Evolutionary conservation across 64 coral and sea anemone species (phyloP).

Genomic region (Dendrophyllia cribrosa): DNA sequence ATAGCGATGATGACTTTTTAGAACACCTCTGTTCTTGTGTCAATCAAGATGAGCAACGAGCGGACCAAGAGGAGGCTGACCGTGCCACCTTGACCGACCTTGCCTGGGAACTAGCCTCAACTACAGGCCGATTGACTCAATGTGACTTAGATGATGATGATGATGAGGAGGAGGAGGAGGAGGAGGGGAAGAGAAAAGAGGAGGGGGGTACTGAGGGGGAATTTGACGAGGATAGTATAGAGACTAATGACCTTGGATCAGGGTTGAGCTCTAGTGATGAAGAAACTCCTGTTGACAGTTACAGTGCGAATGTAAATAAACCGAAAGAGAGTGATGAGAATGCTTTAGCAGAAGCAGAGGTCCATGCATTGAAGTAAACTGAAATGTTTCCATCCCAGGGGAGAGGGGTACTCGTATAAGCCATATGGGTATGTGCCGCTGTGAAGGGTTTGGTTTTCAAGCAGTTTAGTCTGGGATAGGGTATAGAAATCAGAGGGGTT

Average conservation of each 20-base stretch:
- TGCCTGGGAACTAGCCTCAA: slow-evolving; percentile 95
- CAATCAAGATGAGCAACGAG: slow-evolving; percentile 1
- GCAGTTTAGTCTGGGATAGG: too few relatives aligned
- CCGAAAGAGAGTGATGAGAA: not conserved
- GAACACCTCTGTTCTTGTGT: not conserved
- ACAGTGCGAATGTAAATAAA: not conserved
- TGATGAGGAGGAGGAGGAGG: not conserved
- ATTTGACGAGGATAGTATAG: slow-evolving; percentile 85
- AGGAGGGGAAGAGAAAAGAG: not conserved
- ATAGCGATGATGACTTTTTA: slow-evolving; percentile 80
- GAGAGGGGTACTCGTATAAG: too few relatives aligned
- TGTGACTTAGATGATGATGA: slow-evolving; percentile 51
- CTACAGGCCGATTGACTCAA: slow-evolving; percentile 78
- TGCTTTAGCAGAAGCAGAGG: slow-evolving; percentile 5
- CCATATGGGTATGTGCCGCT: too few relatives aligned
- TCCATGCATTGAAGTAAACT: slow-evolving; percentile 10
- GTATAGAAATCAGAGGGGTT: too few relatives aligned
- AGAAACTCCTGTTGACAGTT: not conserved
- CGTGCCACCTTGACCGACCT: slow-evolving; percentile 85
- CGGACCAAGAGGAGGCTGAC: slow-evolving; percentile 89
- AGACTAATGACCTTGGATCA: slow-evolving; percentile 46
- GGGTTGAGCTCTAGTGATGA: slow-evolving; percentile 63
- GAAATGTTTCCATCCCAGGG: too few relatives aligned
- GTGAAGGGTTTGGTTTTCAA: too few relatives aligned
- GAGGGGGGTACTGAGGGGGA: not conserved